These are phyloP conservation scores for Puma concolor DNA, from an alignment of 2,113 vertebrate genomes.

Conservation along the genomic window DNA sequence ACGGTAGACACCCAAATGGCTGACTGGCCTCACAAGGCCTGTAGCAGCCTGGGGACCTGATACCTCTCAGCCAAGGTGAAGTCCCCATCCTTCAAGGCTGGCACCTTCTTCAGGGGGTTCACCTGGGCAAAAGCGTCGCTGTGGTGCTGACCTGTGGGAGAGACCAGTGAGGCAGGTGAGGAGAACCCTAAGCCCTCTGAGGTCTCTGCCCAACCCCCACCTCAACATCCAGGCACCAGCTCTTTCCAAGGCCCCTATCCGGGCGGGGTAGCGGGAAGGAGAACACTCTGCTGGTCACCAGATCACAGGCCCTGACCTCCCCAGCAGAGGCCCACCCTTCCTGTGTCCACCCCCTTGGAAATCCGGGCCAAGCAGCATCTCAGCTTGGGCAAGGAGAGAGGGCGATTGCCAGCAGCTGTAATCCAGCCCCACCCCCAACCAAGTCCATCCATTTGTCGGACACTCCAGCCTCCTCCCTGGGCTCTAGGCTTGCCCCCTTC, in stretches of 20 bases:
- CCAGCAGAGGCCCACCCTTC: background rate
- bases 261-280: background rate
- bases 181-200: background rate
- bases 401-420: background rate
- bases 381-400: too few species aligned
- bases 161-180: background rate
- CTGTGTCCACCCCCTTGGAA: fast-evolving
- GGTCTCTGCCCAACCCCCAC: background rate
- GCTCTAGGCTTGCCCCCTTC: background rate
- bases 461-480: background rate
- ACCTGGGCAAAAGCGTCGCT: constrained; percentile 88
- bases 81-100: constrained; percentile 92
- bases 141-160: constrained; percentile 88
- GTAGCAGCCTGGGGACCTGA: background rate
- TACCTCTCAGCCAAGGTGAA: constrained; percentile 95
- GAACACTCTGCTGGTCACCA: background rate
- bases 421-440: background rate
- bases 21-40: background rate
- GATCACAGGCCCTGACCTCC: background rate
- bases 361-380: background rate
- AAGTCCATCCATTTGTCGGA: background rate
- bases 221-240: background rate
- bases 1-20: background rate
- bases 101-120: constrained; percentile 88
- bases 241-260: background rate